Conservation (phyloP, 2,888 invertebrate genomes). For the Harpalus rubripes region DNA sequence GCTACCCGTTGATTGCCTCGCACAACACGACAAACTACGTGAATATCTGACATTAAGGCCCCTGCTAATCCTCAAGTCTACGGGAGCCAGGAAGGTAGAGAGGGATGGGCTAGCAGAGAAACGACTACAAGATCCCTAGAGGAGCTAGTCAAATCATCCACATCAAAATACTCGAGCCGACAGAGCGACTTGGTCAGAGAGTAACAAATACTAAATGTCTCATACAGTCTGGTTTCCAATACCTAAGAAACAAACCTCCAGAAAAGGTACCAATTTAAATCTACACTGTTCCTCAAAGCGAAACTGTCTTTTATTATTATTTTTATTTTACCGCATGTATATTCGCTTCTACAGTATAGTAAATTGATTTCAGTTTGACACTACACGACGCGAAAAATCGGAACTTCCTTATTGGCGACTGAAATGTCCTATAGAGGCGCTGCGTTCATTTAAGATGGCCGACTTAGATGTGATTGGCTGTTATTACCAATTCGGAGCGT, state of each 20-base stretch:
- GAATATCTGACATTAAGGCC: constrained; percentile 77
- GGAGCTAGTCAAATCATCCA: constrained; percentile 59
- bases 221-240: constrained; percentile 50
- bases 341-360: too few relatives aligned
- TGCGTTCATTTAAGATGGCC: too few relatives aligned
- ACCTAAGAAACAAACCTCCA: not conserved
- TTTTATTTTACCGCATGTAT: too few relatives aligned
- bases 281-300: not conserved
- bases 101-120: constrained; percentile 67
- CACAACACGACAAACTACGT: constrained; percentile 77
- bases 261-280: not conserved
- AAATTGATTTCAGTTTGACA: too few relatives aligned
- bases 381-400: too few relatives aligned
- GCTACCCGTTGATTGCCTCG: constrained; percentile 77
- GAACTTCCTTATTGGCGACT: too few relatives aligned
- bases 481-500: too few relatives aligned
- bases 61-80: constrained; percentile 74
- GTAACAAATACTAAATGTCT: constrained; percentile 49
- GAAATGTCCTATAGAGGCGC: too few relatives aligned
- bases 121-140: constrained; percentile 61
- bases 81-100: constrained; percentile 63
- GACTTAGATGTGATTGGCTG: too few relatives aligned
- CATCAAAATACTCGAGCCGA: constrained; percentile 31
- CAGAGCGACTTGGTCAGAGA: constrained; percentile 16
- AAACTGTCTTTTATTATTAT: too few relatives aligned